Evolutionary conservation across 2,113 vertebrate species (phyloP).

Genomic region (Phainopepla nitens): DNA sequence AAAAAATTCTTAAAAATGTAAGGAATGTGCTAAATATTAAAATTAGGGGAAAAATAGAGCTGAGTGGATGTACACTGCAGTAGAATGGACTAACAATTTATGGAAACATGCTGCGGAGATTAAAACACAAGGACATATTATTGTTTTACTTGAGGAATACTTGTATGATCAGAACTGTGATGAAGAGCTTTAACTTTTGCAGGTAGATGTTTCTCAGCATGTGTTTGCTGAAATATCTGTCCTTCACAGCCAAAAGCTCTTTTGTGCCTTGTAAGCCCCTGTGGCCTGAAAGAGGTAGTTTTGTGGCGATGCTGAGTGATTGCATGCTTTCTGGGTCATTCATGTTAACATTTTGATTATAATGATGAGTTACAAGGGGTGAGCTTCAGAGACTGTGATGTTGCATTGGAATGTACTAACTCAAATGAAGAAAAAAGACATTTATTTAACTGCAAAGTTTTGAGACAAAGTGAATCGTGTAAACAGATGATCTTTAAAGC

Average conservation of each 20-base stretch:
- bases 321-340: conserved; percentile 41
- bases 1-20: not conserved
- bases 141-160: not conserved
- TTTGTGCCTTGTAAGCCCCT: conserved; percentile 34
- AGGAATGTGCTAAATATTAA: not conserved
- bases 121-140: not conserved
- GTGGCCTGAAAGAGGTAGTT: conserved; percentile 33
- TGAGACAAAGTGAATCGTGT: conserved; percentile 22
- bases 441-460: conserved; percentile 45
- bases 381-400: conserved; percentile 12
- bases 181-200: not conserved
- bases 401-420: conserved; percentile 21
- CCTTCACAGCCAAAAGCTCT: conserved; percentile 14
- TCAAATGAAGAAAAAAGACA: conserved; percentile 33
- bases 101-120: not conserved
- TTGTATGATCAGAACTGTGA: not conserved
- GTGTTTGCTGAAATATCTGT: conserved; percentile 10
- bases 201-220: not conserved
- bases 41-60: not conserved
- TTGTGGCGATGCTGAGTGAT: conserved; percentile 21
- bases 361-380: conserved; percentile 54
- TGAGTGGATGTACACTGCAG: not conserved
- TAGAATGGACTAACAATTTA: not conserved
- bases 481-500: conserved; percentile 43
- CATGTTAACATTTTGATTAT: conserved; percentile 63